Evolutionary conservation across 2,113 vertebrate species (phyloP).

Genomic region (Pedetes capensis): DNA sequence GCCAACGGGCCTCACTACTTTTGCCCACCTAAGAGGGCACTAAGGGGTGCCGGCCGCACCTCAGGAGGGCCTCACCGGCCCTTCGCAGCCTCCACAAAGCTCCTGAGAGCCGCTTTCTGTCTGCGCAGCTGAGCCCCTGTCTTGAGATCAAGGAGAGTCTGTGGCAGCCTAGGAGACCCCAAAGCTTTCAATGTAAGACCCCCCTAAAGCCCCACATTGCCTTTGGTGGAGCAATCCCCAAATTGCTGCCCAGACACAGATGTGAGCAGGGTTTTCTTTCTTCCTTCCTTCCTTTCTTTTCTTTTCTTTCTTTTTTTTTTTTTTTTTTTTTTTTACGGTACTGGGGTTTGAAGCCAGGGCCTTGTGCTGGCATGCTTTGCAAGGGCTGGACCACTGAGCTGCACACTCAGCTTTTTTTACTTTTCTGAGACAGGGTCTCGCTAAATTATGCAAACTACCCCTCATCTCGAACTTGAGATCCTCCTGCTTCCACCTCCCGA

Average conservation of each 20-base stretch:
- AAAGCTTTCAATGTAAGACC: conserved; percentile 44
- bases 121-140: conserved; percentile 55
- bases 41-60: background rate
- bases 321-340: too few relatives aligned
- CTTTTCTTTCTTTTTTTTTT: background rate
- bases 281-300: too few relatives aligned
- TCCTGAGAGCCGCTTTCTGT: conserved; percentile 57
- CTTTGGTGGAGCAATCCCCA: background rate
- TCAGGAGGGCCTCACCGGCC: background rate
- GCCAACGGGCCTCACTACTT: background rate
- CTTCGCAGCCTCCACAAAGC: background rate
- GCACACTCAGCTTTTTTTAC: too few relatives aligned
- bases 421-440: too few relatives aligned
- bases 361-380: too few relatives aligned
- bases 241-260: background rate
- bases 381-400: too few relatives aligned
- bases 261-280: background rate
- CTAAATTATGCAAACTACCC: too few relatives aligned
- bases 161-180: conserved; percentile 58
- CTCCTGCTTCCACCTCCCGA: too few relatives aligned
- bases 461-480: too few relatives aligned
- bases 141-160: conserved; percentile 51
- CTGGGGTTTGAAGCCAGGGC: background rate
- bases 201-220: conserved; percentile 48
- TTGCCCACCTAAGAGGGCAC: background rate